Conservation (phyloP, 1,140 invertebrate species). For the Gryllus bimaculatus region DNA sequence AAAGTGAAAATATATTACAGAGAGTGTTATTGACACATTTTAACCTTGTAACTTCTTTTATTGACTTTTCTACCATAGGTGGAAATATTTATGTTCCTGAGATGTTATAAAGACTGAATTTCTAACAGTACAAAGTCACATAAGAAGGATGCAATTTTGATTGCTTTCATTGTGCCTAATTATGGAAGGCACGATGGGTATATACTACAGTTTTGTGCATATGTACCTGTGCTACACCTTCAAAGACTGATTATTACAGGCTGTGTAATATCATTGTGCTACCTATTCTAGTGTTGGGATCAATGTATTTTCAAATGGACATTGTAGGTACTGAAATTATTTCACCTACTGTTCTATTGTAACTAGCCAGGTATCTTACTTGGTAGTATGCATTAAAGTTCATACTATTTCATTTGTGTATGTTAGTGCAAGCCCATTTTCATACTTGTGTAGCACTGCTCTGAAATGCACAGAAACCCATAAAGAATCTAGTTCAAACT, state of each 20-base stretch:
- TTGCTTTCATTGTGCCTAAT: neutral
- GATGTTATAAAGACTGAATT: neutral
- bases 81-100: neutral
- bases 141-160: neutral
- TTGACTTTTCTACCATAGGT: neutral
- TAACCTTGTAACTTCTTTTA: neutral
- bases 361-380: too few relatives aligned
- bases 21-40: neutral
- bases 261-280: neutral
- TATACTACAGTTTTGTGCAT: neutral
- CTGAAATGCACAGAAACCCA: too few relatives aligned
- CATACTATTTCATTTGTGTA: too few relatives aligned
- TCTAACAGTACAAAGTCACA: neutral
- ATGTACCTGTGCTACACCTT: neutral
- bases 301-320: too few relatives aligned
- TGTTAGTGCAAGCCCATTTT: too few relatives aligned
- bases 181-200: neutral
- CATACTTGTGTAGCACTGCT: too few relatives aligned
- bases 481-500: too few relatives aligned
- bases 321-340: too few relatives aligned
- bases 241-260: neutral
- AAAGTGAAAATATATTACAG: neutral
- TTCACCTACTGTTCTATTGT: too few relatives aligned
- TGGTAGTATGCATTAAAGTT: too few relatives aligned
- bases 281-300: neutral